phyloP scores from a whole-genome alignment of 1,140 invertebrate genomes.

The Drosophila prosaltans region DNA sequence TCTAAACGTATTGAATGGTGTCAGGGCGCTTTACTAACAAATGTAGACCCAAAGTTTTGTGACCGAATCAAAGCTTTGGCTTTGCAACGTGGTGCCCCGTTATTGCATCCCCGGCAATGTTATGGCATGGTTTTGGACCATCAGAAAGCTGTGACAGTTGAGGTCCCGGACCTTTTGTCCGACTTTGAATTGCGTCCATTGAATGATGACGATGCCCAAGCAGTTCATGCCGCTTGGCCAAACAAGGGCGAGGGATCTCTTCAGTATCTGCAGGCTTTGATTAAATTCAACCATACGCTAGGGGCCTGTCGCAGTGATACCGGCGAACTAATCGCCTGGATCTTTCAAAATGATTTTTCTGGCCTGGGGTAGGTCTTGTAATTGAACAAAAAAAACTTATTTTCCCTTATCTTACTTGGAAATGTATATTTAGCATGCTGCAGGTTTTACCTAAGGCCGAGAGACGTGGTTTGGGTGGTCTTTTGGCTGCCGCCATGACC shows the following conservation, averaged over 20 bases:
- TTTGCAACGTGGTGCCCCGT: conserved; percentile 24
- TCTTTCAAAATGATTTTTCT: conserved; percentile 75
- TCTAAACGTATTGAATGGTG: conserved; percentile 67
- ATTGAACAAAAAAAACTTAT: neutral
- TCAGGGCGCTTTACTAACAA: conserved; percentile 66
- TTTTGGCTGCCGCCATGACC: conserved; percentile 60
- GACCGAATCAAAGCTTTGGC: conserved; percentile 54
- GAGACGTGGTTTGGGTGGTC: conserved; percentile 60
- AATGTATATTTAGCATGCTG: conserved; percentile 55
- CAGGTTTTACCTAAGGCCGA: conserved; percentile 66
- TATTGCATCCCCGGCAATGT: conserved; percentile 53
- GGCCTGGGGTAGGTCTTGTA: conserved; percentile 57
- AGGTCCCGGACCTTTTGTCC: conserved; percentile 48
- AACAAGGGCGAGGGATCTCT: conserved; percentile 75
- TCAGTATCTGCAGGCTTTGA: conserved; percentile 58
- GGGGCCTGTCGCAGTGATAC: conserved; percentile 58
- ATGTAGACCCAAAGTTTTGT: conserved; percentile 51
- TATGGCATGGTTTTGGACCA: conserved; percentile 56
- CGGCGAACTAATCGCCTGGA: conserved; percentile 68
- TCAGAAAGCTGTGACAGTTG: conserved; percentile 9
- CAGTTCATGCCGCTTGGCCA: conserved; percentile 63
- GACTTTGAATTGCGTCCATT: conserved; percentile 61
- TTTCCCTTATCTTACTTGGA: neutral
- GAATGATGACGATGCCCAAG: conserved; percentile 47
- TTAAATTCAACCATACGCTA: conserved; percentile 55